Conservation (phyloP, 2,113 vertebrate species). For the Etia nguti region DNA sequence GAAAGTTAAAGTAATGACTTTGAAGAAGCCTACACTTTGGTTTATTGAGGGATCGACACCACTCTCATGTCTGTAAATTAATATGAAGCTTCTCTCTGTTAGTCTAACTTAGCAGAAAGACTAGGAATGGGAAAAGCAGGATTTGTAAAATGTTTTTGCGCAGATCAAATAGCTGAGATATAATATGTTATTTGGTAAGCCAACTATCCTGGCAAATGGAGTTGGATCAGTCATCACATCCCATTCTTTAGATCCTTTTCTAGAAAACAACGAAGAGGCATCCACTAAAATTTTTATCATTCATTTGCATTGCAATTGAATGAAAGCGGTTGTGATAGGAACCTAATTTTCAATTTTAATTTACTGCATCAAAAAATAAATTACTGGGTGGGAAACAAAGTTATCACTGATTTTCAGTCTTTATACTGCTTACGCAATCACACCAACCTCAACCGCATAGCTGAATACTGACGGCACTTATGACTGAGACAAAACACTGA, state of each 20-base stretch:
- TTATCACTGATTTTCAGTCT: not conserved
- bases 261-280: not conserved
- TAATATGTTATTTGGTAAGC: not conserved
- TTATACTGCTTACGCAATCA: constrained; percentile 19
- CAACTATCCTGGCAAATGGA: not conserved
- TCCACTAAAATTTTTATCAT: not conserved
- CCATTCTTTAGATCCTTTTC: not conserved
- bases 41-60: not conserved
- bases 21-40: not conserved
- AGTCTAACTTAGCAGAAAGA: not conserved
- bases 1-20: not conserved
- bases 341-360: not conserved
- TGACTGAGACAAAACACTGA: constrained; percentile 27
- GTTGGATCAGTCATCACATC: not conserved
- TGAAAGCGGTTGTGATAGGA: not conserved
- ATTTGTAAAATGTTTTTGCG: not conserved
- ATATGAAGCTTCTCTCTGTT: not conserved
- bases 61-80: not conserved
- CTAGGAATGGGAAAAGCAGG: not conserved
- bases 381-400: not conserved
- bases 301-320: not conserved
- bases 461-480: not conserved
- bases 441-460: not conserved
- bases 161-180: not conserved
- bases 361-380: not conserved